These are phyloP conservation scores for Pelvicachromis taeniatus DNA, from an alignment of 2,113 vertebrate genomes.

Conservation along the genomic window DNA sequence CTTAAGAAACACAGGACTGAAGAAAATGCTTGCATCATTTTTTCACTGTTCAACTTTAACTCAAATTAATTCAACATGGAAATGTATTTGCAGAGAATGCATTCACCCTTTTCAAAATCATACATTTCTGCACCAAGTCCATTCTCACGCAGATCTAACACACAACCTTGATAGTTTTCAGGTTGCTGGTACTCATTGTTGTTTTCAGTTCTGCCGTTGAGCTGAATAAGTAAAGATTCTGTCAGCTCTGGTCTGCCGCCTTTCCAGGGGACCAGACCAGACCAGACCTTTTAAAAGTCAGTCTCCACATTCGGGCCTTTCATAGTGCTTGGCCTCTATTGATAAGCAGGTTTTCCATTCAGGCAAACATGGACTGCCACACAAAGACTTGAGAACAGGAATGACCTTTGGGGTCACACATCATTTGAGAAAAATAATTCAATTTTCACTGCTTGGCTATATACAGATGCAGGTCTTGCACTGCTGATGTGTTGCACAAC, in stretches of 20 bases:
- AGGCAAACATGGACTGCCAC: constrained; percentile 30
- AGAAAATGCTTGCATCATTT: neutral
- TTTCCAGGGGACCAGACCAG: constrained; percentile 16
- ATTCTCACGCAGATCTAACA: neutral
- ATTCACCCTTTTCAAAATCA: neutral
- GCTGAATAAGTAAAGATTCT: neutral
- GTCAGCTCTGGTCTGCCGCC: neutral
- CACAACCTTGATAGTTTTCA: neutral
- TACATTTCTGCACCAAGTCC: neutral
- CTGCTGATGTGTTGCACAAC: constrained; percentile 2
- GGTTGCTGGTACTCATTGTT: constrained; percentile 8
- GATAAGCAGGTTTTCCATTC: constrained; percentile 65
- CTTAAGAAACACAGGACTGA: neutral
- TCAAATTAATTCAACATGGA: neutral
- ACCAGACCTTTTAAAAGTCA: constrained; percentile 48
- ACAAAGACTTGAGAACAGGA: constrained; percentile 60
- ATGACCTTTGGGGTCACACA: constrained; percentile 49
- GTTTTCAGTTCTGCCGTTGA: neutral
- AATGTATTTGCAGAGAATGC: neutral
- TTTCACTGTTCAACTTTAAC: neutral
- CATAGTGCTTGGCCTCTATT: constrained; percentile 44
- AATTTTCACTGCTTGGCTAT: constrained; percentile 22
- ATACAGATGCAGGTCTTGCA: constrained; percentile 28
- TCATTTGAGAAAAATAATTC: constrained; percentile 55
- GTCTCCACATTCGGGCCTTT: constrained; percentile 36